Evolutionary conservation across 1,140 invertebrate genomes (phyloP).

Genomic region (Chironomus striatipennis): DNA sequence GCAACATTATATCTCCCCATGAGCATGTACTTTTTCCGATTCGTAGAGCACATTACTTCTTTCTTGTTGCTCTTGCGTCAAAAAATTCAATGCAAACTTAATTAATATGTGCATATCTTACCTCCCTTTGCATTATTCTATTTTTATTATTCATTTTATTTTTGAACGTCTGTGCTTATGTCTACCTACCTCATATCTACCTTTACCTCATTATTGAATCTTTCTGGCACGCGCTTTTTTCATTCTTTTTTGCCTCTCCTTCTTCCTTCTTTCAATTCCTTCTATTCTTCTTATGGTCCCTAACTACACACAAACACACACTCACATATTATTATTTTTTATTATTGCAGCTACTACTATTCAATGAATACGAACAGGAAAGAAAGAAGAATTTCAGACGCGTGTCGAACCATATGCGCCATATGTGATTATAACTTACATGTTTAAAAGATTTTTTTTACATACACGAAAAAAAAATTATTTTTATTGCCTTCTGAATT

Average conservation of each 20-base stretch:
- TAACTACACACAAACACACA: neutral
- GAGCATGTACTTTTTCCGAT: neutral
- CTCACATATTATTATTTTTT: neutral
- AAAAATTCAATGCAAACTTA: neutral
- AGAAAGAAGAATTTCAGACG: conserved; percentile 16
- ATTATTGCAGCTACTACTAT: neutral
- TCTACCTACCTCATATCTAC: conserved; percentile 1
- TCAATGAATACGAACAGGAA: neutral
- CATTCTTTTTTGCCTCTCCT: neutral
- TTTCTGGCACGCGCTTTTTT: conserved; percentile 16
- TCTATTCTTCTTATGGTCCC: too few relatives aligned
- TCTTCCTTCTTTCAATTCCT: too few relatives aligned
- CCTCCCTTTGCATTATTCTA: neutral
- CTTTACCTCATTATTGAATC: neutral
- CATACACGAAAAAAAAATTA: neutral
- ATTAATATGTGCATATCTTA: conserved; percentile 11
- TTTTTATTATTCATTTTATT: neutral
- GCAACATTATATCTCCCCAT: neutral
- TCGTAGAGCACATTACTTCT: neutral
- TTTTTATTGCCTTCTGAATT: neutral
- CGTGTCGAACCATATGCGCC: conserved; percentile 18
- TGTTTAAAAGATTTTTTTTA: neutral
- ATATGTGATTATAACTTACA: conserved; percentile 18
- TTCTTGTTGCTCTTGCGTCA: neutral
- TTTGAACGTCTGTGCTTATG: neutral